Evolutionary conservation across 2,113 vertebrate species (phyloP).

Genomic region (Platycercus adscitus): DNA sequence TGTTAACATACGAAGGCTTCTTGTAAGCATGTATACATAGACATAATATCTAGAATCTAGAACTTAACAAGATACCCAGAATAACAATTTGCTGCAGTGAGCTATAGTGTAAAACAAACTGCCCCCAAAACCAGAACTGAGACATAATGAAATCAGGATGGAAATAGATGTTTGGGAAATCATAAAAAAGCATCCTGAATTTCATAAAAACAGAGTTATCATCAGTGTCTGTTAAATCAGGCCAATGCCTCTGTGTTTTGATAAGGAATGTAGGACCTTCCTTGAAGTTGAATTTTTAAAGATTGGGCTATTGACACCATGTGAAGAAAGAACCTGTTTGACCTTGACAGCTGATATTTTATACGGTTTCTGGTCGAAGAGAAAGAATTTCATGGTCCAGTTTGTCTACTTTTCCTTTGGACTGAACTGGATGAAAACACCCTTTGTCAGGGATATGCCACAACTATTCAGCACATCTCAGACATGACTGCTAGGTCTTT

Average conservation of each 20-base stretch:
- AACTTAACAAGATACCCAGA: neutral
- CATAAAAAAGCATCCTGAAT: neutral
- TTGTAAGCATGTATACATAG: neutral
- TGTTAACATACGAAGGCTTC: neutral
- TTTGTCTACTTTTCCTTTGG: neutral
- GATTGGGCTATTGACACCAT: neutral
- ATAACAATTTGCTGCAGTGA: neutral
- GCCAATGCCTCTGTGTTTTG: neutral
- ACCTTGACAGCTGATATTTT: neutral
- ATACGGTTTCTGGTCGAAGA: neutral
- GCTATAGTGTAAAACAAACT: neutral
- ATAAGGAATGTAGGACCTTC: neutral
- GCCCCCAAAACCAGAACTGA: neutral
- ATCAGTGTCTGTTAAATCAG: neutral
- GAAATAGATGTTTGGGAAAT: neutral
- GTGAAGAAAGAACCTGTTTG: neutral
- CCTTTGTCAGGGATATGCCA: neutral
- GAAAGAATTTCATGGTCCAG: neutral
- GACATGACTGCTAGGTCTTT: neutral
- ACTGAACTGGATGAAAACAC: neutral
- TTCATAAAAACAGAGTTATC: neutral
- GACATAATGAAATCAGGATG: neutral
- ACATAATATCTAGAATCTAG: neutral
- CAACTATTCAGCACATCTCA: neutral
- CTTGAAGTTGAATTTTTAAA: neutral